Evolutionary conservation across 2,797 vertebrate species (phyloP), one percentile per base, ranked within the genome.

Genomic region (Sebastes itinus): DNA sequence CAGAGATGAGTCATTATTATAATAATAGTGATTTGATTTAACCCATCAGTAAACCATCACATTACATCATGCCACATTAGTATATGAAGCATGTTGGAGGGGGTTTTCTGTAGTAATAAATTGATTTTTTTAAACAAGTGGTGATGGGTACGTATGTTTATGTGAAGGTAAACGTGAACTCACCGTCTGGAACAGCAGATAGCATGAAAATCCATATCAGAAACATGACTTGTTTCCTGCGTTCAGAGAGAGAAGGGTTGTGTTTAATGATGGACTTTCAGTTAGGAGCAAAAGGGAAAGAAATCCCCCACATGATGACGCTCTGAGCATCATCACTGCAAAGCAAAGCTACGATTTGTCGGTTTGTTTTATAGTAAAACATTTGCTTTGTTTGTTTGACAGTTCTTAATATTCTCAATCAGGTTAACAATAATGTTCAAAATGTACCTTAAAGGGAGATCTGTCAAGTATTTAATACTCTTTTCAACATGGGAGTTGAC

Each of bases 221-320:
- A 28, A 92, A 59, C 93, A 94, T 94, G 83, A 63, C 75, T 78
- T 4, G 20, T 9, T 32, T 18, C 69, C 88, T 92, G 67, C 23
- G 3, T 2, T n/a, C 35, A 79, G 55, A 82, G 0, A 1, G 3
- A 72, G 20, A 64, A 22, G 4, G 0, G 1, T 10, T 4, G 16
- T 5, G n/a, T 30, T 56, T 11, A 13, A 54, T 35, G 14, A 25
- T 18, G 33, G 12, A 22, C 20, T 35, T 32, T 8, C 55, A 30
- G 18, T 27, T 25, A 56, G 23, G 2, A 2, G 56, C 4, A 33
- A 32, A 7, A 6, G 5, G 20, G 12, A 3, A 13, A 23, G 7
- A 22, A 60, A 60, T 1, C 10, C 32, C 4, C 2, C 32, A 1
- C 0, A 32, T 0, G 32, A 32, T 32, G 32, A 32, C 32, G 32